A percentile compares a stretch with the other conserved stretches of the same genome.
Evolutionary conservation across 2,888 invertebrate genomes (phyloP).

Genomic region (Crepidodera aurea): DNA sequence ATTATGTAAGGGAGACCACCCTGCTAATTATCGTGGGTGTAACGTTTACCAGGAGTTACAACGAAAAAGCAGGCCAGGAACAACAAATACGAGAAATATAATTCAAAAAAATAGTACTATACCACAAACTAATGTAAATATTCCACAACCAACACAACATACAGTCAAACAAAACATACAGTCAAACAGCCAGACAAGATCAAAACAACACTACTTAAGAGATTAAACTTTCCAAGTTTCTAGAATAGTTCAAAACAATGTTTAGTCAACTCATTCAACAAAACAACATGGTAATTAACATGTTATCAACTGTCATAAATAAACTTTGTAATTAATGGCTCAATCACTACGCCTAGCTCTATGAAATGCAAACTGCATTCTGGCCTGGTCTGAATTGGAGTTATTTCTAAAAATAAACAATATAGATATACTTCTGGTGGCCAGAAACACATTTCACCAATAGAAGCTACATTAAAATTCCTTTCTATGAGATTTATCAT

Average conservation of each 20-base stretch:
- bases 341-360: slow-evolving; percentile 1
- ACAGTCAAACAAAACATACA: not conserved
- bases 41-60: not conserved
- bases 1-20: no score
- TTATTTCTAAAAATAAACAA: not conserved
- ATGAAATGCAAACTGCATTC: not conserved
- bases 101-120: not conserved
- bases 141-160: not conserved
- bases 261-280: not conserved
- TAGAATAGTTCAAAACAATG: not conserved
- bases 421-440: not conserved
- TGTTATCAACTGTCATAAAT: not conserved
- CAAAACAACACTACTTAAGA: not conserved
- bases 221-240: slow-evolving; percentile 1
- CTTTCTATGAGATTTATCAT: not conserved
- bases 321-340: slow-evolving; percentile 1
- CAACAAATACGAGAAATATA: not conserved
- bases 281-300: slow-evolving; percentile 2
- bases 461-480: not conserved
- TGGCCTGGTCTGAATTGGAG: not conserved
- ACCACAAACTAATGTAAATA: not conserved
- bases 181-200: not conserved
- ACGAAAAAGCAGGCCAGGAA: not conserved
- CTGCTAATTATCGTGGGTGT: no score
- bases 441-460: not conserved